Evolutionary conservation across 1,140 invertebrate genomes (phyloP).

Genomic region (Ceratina calcarata): DNA sequence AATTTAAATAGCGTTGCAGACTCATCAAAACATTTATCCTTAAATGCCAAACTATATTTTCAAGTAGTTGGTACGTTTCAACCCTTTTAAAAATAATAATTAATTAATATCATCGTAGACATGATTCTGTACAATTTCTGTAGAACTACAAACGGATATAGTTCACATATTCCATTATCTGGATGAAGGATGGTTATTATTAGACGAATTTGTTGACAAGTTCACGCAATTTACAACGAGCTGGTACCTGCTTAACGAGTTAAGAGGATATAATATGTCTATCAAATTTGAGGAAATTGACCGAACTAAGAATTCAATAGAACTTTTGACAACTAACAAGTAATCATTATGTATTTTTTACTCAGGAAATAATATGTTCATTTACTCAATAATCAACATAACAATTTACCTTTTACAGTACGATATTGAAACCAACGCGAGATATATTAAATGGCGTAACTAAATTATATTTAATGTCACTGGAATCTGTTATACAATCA

Average conservation of each 20-base stretch:
- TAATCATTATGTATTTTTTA: conserved; percentile 38
- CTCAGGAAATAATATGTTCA: background rate
- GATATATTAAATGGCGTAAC: conserved; percentile 44
- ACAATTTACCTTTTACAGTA: conserved; percentile 56
- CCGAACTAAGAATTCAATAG: conserved; percentile 33
- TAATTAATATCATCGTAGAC: background rate
- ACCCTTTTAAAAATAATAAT: background rate
- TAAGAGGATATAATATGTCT: conserved; percentile 21
- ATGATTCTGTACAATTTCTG: conserved; percentile 12
- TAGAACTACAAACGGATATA: conserved; percentile 27
- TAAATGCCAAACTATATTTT: background rate
- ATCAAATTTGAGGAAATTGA: conserved; percentile 48
- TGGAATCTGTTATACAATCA: conserved; percentile 46
- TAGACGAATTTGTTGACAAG: conserved; percentile 56
- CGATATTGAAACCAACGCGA: conserved; percentile 25
- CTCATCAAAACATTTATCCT: no score
- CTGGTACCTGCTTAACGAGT: conserved; percentile 29
- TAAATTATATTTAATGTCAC: conserved; percentile 52
- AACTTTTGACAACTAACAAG: conserved; percentile 57
- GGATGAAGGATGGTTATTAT: conserved; percentile 62
- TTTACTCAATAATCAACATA: background rate
- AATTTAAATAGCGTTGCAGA: background rate
- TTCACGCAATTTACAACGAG: conserved; percentile 55
- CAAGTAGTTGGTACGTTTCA: conserved; percentile 37
- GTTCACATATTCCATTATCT: conserved; percentile 62